A percentile compares a stretch with the other conserved stretches of the same genome.
phyloP scores from a whole-genome alignment of 1,140 invertebrate genomes.

The Drosophila subobscura region DNA sequence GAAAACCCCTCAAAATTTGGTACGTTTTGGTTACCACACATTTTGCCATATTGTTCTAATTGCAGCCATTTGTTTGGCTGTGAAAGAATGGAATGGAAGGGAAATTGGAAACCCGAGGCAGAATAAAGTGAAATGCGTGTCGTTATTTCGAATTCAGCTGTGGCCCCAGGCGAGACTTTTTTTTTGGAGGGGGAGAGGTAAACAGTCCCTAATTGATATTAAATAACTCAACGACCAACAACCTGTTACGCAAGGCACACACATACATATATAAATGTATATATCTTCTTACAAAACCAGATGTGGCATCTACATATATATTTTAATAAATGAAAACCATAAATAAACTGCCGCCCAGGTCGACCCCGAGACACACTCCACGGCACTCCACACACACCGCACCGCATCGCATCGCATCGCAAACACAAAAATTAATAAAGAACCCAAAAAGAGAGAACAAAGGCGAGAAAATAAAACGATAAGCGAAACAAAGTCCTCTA shows the following conservation, averaged over 20 bases:
- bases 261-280: background rate
- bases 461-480: constrained; percentile 32
- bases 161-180: constrained; percentile 20
- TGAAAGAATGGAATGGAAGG: constrained; percentile 9
- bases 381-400: no score
- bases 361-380: constrained; percentile 1
- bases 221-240: constrained; percentile 64
- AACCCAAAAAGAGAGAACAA: constrained; percentile 35
- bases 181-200: constrained; percentile 11
- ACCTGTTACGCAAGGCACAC: constrained; percentile 55
- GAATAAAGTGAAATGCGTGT: constrained; percentile 70
- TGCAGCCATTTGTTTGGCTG: constrained; percentile 71
- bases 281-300: constrained; percentile 66
- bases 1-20: constrained; percentile 63
- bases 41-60: constrained; percentile 80
- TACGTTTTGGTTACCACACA: constrained; percentile 12
- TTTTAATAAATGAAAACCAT: constrained; percentile 81
- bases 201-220: constrained; percentile 68
- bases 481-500: constrained; percentile 60
- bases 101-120: constrained; percentile 1
- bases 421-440: constrained; percentile 55
- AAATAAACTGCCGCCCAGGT: constrained; percentile 77
- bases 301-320: constrained; percentile 14
- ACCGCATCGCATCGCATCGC: no score
- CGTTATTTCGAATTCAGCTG: constrained; percentile 79